Conservation (phyloP, 2,888 invertebrate species). For the Acrocera orbiculus region DNA sequence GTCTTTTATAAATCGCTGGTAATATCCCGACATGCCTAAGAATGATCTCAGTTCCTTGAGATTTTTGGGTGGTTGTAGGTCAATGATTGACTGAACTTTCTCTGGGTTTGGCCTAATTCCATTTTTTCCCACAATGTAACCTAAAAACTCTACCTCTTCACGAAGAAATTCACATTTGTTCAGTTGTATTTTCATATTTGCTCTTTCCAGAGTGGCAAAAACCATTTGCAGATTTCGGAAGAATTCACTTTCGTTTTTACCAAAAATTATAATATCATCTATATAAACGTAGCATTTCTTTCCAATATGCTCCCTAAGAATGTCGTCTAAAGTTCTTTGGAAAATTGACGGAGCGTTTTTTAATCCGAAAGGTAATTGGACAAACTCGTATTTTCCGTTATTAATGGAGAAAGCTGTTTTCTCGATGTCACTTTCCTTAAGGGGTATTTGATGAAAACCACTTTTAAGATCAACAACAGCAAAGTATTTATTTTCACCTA, state of each 20-base stretch:
- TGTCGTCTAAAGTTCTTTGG: not conserved
- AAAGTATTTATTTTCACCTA: constrained; percentile 2
- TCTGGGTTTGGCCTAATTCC: constrained; percentile 16
- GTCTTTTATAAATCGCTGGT: constrained; percentile 12
- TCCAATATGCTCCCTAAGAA: constrained; percentile 7
- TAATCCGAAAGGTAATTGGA: constrained; percentile 1
- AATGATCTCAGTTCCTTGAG: constrained; percentile 11
- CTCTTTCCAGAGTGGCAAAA: constrained; percentile 5
- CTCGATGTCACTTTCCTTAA: constrained; percentile 3
- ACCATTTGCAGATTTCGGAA: constrained; percentile 4
- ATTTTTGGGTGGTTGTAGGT: constrained; percentile 12
- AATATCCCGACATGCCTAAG: constrained; percentile 12
- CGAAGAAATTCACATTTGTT: constrained; percentile 17
- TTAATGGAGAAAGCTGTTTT: constrained; percentile 1
- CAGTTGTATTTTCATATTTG: constrained; percentile 10
- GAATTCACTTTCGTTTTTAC: constrained; percentile 5
- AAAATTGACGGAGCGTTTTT: constrained; percentile 4
- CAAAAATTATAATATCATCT: constrained; percentile 8
- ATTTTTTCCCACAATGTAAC: constrained; percentile 16
- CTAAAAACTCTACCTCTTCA: constrained; percentile 18
- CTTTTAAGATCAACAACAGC: constrained; percentile 1
- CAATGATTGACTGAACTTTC: constrained; percentile 13
- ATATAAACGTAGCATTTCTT: constrained; percentile 8
- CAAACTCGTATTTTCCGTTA: constrained; percentile 4
- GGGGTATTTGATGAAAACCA: constrained; percentile 3